Conservation (phyloP, 2,888 invertebrate genomes). For the Abscondita cerata region DNA sequence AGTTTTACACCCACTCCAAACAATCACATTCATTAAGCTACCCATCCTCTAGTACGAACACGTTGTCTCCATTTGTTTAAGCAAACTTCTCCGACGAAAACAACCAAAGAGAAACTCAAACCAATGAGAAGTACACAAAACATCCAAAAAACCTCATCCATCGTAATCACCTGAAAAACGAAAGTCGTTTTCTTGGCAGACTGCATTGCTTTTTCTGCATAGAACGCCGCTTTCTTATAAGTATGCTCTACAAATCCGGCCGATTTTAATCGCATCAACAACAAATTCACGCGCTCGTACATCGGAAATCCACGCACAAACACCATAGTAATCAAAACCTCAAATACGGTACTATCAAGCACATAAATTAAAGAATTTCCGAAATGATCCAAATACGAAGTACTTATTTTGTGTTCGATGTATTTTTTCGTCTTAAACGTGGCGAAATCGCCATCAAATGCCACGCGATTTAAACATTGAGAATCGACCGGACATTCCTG, state of each 20-base stretch:
- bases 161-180: neutral
- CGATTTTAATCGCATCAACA: neutral
- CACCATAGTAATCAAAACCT: slow-evolving; percentile 8
- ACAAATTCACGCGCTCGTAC: slow-evolving; percentile 12
- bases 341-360: slow-evolving; percentile 8
- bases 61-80: too few species aligned
- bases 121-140: neutral
- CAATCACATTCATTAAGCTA: too few species aligned
- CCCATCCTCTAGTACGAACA: too few species aligned
- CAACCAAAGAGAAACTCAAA: neutral
- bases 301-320: slow-evolving; percentile 27
- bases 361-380: slow-evolving; percentile 17
- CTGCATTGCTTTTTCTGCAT: neutral
- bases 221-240: neutral
- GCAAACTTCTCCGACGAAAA: neutral
- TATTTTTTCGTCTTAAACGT: slow-evolving; percentile 12
- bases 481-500: neutral
- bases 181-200: neutral
- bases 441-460: slow-evolving; percentile 15
- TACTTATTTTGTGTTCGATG: slow-evolving; percentile 10
- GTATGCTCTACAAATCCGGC: neutral
- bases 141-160: neutral
- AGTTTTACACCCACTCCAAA: too few species aligned
- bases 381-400: slow-evolving; percentile 1
- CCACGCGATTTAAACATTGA: slow-evolving; percentile 8